Conservation (phyloP, 2,797 vertebrate genomes). For the Okamejei kenojei region DNA sequence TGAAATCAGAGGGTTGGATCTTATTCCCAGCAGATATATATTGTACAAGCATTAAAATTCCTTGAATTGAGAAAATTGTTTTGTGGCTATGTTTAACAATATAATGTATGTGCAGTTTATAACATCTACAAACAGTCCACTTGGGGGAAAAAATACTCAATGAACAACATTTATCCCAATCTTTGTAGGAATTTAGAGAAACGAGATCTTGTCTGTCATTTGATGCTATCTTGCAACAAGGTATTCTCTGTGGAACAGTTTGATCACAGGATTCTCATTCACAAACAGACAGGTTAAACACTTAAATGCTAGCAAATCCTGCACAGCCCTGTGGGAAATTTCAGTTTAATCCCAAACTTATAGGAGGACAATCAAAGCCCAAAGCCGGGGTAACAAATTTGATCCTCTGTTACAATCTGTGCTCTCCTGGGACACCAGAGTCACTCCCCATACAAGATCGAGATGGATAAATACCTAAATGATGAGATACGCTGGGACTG, state of each 20-base stretch:
- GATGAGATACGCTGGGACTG: slow-evolving; percentile 97
- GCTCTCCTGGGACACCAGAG: slow-evolving; percentile 87
- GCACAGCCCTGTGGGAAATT: slow-evolving; percentile 99
- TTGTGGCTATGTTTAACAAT: background rate
- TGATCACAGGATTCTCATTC: slow-evolving; percentile 83
- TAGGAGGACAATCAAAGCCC: slow-evolving; percentile 99
- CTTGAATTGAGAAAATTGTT: background rate
- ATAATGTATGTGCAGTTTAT: background rate
- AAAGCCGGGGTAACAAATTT: slow-evolving; percentile 98
- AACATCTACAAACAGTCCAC: slow-evolving; percentile 20
- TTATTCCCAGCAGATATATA: background rate
- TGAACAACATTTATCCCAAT: slow-evolving; percentile 42
- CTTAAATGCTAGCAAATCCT: slow-evolving; percentile 99
- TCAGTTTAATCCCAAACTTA: slow-evolving; percentile 99
- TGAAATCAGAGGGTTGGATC: background rate
- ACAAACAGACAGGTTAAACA: slow-evolving; percentile 98
- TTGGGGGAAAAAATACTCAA: background rate
- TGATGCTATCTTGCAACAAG: slow-evolving; percentile 67
- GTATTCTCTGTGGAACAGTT: slow-evolving; percentile 75
- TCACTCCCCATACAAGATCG: slow-evolving; percentile 82
- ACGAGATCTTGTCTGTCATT: slow-evolving; percentile 53
- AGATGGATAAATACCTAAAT: slow-evolving; percentile 99
- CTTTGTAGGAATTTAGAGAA: slow-evolving; percentile 59
- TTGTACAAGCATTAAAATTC: background rate
- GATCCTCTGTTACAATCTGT: slow-evolving; percentile 93